Percentiles rank a stretch among this genome's conserved stretches.
Conservation (phyloP, 2,113 vertebrate genomes). For the Chaetodon auriga region DNA sequence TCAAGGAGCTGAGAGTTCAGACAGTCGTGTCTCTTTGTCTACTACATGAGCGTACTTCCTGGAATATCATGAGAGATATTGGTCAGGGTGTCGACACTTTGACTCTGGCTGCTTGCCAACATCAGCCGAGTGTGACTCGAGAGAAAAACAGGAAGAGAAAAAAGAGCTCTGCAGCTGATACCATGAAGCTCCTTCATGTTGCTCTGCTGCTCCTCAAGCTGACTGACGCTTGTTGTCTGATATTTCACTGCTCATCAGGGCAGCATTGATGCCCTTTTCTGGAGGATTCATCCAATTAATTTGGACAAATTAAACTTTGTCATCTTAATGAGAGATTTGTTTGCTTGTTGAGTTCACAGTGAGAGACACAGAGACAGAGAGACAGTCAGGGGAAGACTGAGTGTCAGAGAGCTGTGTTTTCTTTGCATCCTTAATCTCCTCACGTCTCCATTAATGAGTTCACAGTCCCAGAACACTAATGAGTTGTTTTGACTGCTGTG, state of each 20-base stretch:
- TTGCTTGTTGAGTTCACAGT: constrained; percentile 30
- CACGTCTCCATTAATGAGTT: constrained; percentile 57
- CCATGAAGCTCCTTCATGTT: neutral
- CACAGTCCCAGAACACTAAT: constrained; percentile 61
- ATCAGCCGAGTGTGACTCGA: neutral
- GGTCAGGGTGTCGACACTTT: too few relatives aligned
- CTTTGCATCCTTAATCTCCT: constrained; percentile 33
- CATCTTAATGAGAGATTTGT: constrained; percentile 53
- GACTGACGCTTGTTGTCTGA: neutral
- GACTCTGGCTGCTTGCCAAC: too few relatives aligned
- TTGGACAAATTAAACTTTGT: constrained; percentile 42
- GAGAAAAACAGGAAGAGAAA: neutral
- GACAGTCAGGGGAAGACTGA: constrained; percentile 30
- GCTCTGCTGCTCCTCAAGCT: neutral
- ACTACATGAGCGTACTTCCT: too few relatives aligned
- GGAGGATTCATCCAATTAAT: constrained; percentile 32
- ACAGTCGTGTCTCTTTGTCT: too few relatives aligned
- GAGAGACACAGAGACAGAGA: constrained; percentile 14
- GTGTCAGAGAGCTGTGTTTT: constrained; percentile 31
- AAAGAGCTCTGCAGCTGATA: neutral
- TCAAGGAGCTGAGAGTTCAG: too few relatives aligned
- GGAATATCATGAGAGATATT: too few relatives aligned
- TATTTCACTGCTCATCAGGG: constrained; percentile 9
- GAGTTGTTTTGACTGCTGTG: constrained; percentile 40
- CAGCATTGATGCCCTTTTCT: constrained; percentile 12